These are phyloP conservation scores for Cryptus armator DNA, from an alignment of 2,888 invertebrate genomes.

Conservation along the genomic window DNA sequence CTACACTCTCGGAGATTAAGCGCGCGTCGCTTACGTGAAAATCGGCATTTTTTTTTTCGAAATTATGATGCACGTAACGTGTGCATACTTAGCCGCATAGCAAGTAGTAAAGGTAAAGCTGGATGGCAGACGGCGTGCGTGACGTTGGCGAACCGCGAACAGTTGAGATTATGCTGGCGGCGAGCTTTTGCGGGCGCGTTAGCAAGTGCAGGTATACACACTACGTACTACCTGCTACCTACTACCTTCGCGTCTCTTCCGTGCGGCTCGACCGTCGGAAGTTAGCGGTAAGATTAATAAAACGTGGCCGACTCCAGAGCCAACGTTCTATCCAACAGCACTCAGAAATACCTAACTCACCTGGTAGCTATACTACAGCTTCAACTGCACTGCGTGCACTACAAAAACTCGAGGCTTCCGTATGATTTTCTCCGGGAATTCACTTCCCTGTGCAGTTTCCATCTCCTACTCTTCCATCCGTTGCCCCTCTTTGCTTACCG, in stretches of 20 bases:
- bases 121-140: conserved; percentile 49
- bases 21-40: conserved; percentile 11
- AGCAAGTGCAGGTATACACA: not conserved
- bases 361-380: conserved; percentile 8
- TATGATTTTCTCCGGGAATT: conserved; percentile 50
- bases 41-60: conserved; percentile 5
- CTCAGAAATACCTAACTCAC: conserved; percentile 53
- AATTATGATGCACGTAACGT: conserved; percentile 14
- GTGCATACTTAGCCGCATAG: not conserved
- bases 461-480: conserved; percentile 35
- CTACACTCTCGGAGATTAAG: conserved; percentile 3
- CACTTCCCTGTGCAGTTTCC: conserved; percentile 51
- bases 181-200: conserved; percentile 57
- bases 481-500: not conserved
- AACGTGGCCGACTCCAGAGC: conserved; percentile 54
- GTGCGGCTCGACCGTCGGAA: conserved; percentile 60
- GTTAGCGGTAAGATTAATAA: conserved; percentile 68
- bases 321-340: conserved; percentile 55
- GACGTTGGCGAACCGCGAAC: conserved; percentile 51
- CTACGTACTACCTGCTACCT: conserved; percentile 4
- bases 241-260: conserved; percentile 11
- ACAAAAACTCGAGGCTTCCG: conserved; percentile 24
- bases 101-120: conserved; percentile 54
- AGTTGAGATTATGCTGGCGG: conserved; percentile 51
- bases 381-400: conserved; percentile 7